Evolutionary conservation across 1,140 invertebrate species (phyloP), one percentile per base, ranked within the genome.

Genomic region (Aphaenogaster floridana): DNA sequence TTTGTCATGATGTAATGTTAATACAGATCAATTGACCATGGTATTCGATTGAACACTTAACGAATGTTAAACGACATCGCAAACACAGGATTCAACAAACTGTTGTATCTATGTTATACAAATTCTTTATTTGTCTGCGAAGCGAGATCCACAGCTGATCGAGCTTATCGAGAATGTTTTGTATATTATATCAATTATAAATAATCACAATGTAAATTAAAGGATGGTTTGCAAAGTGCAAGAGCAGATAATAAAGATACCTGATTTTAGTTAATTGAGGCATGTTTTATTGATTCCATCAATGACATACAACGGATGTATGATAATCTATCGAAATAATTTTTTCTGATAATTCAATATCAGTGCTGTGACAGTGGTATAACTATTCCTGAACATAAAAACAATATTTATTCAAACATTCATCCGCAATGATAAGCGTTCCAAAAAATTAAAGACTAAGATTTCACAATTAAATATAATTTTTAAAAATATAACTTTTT

Each of bases 171-270:
- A 74, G 34, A 63, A 74, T 36, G 28, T 72, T 84, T 84, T 83
- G 28, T 74, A 72, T 17, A 61, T 48, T 36, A 48, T 63, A 50
- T 50, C 39, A n/a, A 81, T 45, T 72, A 72, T 17, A 28, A 68
- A 52, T 61, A 74, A 74, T 63, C 57, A 72, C 17, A 17, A 74
- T 76, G 42, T 76, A 84, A 76, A 76, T 84, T 76, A 63, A 61
- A 13, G 11, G 0, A 61, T 50, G 17, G 28, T 84, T 84, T 76
- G 52, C 42, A 61, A 61, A 64, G 13, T 72, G 52, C n/a, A 76
- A 50, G 28, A 74, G 13, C 42, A 76, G 36, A 61, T 83, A 83
- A 74, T 74, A 84, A 84, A 84, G 54, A 76, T 74, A 83, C 8
- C 34, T 45, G 39, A 76, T 76, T 76, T 76, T 61, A 84, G 3